Conservation (phyloP, 2,888 invertebrate genomes). For the Ceramica pisi region DNA sequence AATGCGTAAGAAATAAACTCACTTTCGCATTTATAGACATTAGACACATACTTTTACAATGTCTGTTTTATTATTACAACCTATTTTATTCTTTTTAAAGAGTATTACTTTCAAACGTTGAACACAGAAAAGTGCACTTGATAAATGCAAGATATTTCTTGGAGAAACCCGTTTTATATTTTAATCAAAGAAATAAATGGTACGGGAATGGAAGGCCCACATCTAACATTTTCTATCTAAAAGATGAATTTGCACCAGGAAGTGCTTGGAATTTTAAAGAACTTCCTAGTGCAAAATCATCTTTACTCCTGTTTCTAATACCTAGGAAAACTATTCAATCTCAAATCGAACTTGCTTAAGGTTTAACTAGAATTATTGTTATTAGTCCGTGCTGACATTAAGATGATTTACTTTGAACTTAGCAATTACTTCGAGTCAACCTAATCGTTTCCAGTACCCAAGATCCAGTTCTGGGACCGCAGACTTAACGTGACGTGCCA, state of each 20-base stretch:
- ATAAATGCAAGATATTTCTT: not conserved
- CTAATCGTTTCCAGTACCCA: not conserved
- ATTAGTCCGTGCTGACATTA: not conserved
- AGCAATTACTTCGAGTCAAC: not conserved
- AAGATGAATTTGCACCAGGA: not conserved
- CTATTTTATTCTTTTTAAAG: no score
- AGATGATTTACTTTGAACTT: not conserved
- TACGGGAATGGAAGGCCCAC: not conserved
- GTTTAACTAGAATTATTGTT: not conserved
- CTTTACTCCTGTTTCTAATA: constrained; percentile 2
- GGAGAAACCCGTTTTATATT: not conserved
- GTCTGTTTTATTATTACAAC: no score
- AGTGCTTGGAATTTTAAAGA: no score
- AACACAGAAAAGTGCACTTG: constrained; percentile 6
- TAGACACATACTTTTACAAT: no score
- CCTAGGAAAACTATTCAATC: not conserved
- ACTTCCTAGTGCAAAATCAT: no score
- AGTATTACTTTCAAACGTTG: not conserved
- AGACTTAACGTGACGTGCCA: not conserved
- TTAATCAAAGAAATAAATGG: not conserved
- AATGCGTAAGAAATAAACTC: no score
- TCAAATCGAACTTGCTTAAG: not conserved
- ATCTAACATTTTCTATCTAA: constrained; percentile 1
- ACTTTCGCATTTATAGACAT: no score
- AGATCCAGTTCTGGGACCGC: no score